Evolutionary conservation across 1,140 invertebrate species (phyloP).

Genomic region (Ceratosolen solmsi): DNA sequence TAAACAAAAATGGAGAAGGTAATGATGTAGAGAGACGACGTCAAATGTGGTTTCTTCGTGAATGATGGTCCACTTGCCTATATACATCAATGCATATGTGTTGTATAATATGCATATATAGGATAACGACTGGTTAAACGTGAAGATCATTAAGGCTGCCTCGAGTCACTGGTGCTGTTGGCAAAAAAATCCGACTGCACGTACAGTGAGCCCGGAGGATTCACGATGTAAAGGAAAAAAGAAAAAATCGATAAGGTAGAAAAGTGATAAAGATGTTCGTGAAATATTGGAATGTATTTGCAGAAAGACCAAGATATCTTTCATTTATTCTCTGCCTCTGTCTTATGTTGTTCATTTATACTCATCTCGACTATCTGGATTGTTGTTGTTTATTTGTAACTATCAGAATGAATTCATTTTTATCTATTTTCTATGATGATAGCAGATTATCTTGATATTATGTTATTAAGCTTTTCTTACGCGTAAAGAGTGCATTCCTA

Average conservation of each 20-base stretch:
- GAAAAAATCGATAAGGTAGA: background rate
- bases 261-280: conserved; percentile 39
- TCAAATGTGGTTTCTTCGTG: conserved; percentile 36
- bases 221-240: background rate
- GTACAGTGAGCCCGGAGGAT: background rate
- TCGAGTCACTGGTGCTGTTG: background rate
- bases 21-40: conserved; percentile 24
- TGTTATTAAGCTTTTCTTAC: too few relatives aligned
- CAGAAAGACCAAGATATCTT: conserved; percentile 28
- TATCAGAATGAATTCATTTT: too few relatives aligned
- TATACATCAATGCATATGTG: too few relatives aligned
- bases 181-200: conserved; percentile 28
- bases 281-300: background rate
- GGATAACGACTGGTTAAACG: conserved; percentile 36
- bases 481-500: too few relatives aligned
- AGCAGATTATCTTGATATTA: too few relatives aligned
- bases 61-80: conserved; percentile 10
- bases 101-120: background rate
- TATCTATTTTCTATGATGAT: too few relatives aligned
- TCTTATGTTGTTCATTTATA: background rate
- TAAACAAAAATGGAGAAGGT: background rate
- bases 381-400: too few relatives aligned
- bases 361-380: background rate
- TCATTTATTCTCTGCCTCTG: background rate
- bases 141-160: conserved; percentile 35